A percentile compares a stretch with the other conserved stretches of the same genome.
Evolutionary conservation across 1,140 invertebrate species (phyloP).

Genomic region (Ectropis grisescens): DNA sequence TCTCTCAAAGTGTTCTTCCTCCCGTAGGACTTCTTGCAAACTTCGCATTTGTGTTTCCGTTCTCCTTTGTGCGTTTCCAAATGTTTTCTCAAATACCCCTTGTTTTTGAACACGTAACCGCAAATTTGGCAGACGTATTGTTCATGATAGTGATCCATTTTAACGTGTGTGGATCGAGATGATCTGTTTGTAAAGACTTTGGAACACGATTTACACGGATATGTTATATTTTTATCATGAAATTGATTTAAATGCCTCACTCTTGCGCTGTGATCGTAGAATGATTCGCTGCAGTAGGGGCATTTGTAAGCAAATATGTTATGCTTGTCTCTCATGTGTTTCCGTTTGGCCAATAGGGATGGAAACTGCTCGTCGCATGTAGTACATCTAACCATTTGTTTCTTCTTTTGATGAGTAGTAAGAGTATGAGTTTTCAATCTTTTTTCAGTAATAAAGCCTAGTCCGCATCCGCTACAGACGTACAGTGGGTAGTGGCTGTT

Average conservation of each 20-base stretch:
- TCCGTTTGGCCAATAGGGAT: constrained; percentile 24
- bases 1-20: constrained; percentile 66
- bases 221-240: constrained; percentile 45
- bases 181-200: constrained; percentile 45
- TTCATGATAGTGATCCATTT: constrained; percentile 48
- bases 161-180: constrained; percentile 52
- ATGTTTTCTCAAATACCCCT: constrained; percentile 39
- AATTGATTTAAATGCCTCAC: constrained; percentile 55
- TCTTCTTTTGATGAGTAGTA: no score
- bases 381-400: constrained; percentile 45
- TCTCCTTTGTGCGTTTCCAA: constrained; percentile 41
- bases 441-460: constrained; percentile 44
- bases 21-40: constrained; percentile 66
- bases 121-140: constrained; percentile 57
- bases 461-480: constrained; percentile 53
- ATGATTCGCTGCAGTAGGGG: constrained; percentile 64
- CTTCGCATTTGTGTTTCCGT: constrained; percentile 45
- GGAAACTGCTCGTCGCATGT: constrained; percentile 46
- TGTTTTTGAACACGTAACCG: constrained; percentile 44
- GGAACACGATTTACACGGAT: constrained; percentile 50
- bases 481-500: constrained; percentile 54
- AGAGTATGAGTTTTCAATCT: constrained; percentile 26
- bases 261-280: constrained; percentile 60
- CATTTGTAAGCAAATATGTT: constrained; percentile 42
- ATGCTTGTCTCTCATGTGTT: constrained; percentile 37